Evolutionary conservation across 30 jellyfish, hydroid and myxozoan genomes (phyloP).

Genomic region (Aurelia sp.): DNA sequence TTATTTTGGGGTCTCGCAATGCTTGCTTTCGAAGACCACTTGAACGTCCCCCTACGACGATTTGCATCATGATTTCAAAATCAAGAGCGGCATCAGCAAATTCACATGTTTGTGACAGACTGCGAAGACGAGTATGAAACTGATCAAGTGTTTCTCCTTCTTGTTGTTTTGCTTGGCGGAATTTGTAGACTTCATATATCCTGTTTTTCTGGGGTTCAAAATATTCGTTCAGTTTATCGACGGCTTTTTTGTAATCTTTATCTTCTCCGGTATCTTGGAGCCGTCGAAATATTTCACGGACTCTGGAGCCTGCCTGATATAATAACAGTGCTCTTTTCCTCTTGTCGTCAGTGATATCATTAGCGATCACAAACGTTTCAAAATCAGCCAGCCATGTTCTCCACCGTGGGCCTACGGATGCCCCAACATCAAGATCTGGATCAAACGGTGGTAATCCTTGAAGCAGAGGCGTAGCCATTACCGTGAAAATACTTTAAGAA

Average conservation of each 20-base stretch:
- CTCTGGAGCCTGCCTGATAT: not conserved
- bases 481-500: no score
- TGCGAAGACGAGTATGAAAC: constrained; percentile 4
- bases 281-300: not conserved
- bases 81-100: not conserved
- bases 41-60: not conserved
- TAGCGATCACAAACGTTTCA: not conserved
- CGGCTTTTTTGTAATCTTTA: not conserved
- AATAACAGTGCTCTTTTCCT: not conserved
- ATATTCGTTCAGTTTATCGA: not conserved
- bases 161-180: not conserved
- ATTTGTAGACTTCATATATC: not conserved
- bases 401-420: not conserved
- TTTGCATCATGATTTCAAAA: not conserved
- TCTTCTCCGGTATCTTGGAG: not conserved
- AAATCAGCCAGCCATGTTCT: not conserved
- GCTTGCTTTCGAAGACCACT: not conserved
- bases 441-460: not conserved
- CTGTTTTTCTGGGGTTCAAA: not conserved
- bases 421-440: not conserved
- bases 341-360: not conserved
- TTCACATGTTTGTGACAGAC: not conserved
- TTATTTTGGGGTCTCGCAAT: constrained; percentile 1
- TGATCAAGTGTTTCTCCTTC: not conserved
- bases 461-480: no score